These are phyloP conservation scores for Agapetus fuscipes DNA, from an alignment of 2,888 invertebrate species.

Conservation along the genomic window DNA sequence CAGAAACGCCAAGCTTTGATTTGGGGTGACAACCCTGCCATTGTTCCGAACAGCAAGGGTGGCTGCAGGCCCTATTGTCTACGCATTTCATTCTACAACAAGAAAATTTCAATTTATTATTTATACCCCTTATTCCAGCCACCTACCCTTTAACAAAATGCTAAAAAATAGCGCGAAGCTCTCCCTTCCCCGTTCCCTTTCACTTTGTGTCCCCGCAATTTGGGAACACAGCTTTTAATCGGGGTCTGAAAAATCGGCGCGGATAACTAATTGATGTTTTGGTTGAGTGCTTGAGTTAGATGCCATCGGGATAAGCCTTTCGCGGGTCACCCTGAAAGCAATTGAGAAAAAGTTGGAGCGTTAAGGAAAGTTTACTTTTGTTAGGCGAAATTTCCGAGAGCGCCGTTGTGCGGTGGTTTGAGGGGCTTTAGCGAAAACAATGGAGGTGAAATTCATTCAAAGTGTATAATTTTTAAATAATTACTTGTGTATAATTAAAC, in stretches of 20 bases:
- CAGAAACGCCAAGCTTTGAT: slow-evolving; percentile 12
- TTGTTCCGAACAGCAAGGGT: slow-evolving; percentile 18
- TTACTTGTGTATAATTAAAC: too few species aligned
- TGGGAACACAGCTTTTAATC: slow-evolving; percentile 10
- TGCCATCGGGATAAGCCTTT: not conserved
- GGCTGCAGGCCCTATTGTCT: slow-evolving; percentile 18
- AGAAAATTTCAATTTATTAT: slow-evolving; percentile 21
- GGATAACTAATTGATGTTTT: slow-evolving; percentile 20
- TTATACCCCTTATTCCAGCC: slow-evolving; percentile 20
- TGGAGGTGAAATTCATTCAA: too few species aligned
- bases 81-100: slow-evolving; percentile 14
- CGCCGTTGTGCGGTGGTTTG: too few species aligned
- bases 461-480: too few species aligned
- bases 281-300: slow-evolving; percentile 1
- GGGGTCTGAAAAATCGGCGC: slow-evolving; percentile 10
- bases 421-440: too few species aligned
- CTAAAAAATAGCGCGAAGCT: slow-evolving; percentile 14
- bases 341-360: not conserved
- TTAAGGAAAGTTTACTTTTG: not conserved
- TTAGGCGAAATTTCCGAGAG: too few species aligned
- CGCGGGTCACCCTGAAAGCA: not conserved
- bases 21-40: slow-evolving; percentile 20
- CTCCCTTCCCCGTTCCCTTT: not conserved
- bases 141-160: slow-evolving; percentile 19
- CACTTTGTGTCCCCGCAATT: slow-evolving; percentile 2